These are phyloP conservation scores for Agraylea sexmaculata DNA, from an alignment of 1,140 invertebrate species.

Conservation along the genomic window DNA sequence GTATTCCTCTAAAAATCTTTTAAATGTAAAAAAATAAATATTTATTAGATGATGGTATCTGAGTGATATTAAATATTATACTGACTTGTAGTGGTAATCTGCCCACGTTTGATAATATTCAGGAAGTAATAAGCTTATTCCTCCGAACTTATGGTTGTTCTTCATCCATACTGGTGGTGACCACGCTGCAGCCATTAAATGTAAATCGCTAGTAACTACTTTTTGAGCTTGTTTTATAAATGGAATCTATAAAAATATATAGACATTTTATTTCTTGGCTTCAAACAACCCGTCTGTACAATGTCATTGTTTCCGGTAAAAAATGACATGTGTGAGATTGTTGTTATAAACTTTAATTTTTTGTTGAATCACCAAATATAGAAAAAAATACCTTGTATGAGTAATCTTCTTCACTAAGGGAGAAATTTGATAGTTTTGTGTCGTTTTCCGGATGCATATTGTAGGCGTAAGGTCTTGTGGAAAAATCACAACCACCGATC, in stretches of 20 bases:
- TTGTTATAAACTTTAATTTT: too few species aligned
- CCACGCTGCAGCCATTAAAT: constrained; percentile 65
- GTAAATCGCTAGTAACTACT: constrained; percentile 20
- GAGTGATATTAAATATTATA: background rate
- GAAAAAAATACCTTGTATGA: constrained; percentile 7
- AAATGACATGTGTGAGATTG: too few species aligned
- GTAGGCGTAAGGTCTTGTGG: constrained; percentile 28
- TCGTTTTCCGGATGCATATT: constrained; percentile 36
- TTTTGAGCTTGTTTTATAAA: constrained; percentile 42
- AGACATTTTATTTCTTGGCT: too few species aligned
- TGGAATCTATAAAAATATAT: constrained; percentile 45
- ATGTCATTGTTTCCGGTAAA: too few species aligned
- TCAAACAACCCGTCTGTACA: too few species aligned
- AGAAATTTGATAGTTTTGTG: constrained; percentile 47
- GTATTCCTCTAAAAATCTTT: constrained; percentile 45
- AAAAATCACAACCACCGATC: constrained; percentile 67
- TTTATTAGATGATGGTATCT: background rate
- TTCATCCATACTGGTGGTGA: constrained; percentile 91
- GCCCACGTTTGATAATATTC: constrained; percentile 70
- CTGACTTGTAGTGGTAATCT: constrained; percentile 62
- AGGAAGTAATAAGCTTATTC: constrained; percentile 44
- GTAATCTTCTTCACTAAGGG: constrained; percentile 18
- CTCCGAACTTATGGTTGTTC: constrained; percentile 52
- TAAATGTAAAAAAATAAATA: too few species aligned
- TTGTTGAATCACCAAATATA: background rate